Percentiles rank a stretch among this genome's conserved stretches.
Evolutionary conservation across 2,888 invertebrate genomes (phyloP).

Genomic region (Hypolimnas misippus): DNA sequence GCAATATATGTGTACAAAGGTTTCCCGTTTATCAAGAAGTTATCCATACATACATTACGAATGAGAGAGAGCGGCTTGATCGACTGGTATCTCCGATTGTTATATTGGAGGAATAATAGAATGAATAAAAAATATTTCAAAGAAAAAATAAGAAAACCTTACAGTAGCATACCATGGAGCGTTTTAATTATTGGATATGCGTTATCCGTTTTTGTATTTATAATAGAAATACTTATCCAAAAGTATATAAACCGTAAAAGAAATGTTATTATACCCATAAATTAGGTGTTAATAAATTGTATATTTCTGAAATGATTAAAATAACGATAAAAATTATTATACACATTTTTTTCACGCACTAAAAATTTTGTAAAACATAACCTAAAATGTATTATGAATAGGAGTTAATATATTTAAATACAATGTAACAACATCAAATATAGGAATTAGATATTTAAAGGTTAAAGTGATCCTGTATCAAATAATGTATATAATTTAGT

Average conservation of each 20-base stretch:
- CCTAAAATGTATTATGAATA: too few relatives aligned
- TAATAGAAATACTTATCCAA: slow-evolving; percentile 39
- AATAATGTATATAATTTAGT: too few relatives aligned
- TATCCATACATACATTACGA: slow-evolving; percentile 48
- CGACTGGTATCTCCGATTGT: slow-evolving; percentile 27
- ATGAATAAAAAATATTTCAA: slow-evolving; percentile 12
- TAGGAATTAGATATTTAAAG: too few relatives aligned
- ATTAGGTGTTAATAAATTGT: background rate
- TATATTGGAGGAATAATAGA: slow-evolving; percentile 25
- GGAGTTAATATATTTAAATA: too few relatives aligned
- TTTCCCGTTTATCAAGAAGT: slow-evolving; percentile 53
- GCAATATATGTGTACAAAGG: slow-evolving; percentile 63
- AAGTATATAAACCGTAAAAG: slow-evolving; percentile 9
- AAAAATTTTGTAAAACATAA: too few relatives aligned
- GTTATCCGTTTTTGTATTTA: slow-evolving; percentile 46
- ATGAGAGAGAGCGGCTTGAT: slow-evolving; percentile 59
- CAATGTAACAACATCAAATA: too few relatives aligned
- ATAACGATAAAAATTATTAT: too few relatives aligned
- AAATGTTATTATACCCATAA: slow-evolving; percentile 6
- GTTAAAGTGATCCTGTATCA: too few relatives aligned
- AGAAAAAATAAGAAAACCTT: slow-evolving; percentile 23
- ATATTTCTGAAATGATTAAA: background rate
- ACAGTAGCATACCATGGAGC: slow-evolving; percentile 54
- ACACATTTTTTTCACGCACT: too few relatives aligned
- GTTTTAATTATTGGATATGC: slow-evolving; percentile 49